phyloP scores from a whole-genome alignment of 2,113 vertebrate genomes.

The mouse (Mus musculus) region GRCm39 chr4:92432001-92432500 shows the following conservation, averaged over 20 bases:
- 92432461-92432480: background rate
- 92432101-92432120: background rate
- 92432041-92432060: slow-evolving; percentile 22
- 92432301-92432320: background rate
- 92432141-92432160: background rate
- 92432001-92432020: background rate
- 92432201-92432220: background rate
- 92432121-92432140: background rate
- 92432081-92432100: background rate
- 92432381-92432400: background rate
- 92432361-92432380: background rate
- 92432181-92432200: background rate
- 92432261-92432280: background rate
- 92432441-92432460: background rate
- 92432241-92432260: background rate
- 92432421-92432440: background rate
- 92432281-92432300: background rate
- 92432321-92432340: background rate
- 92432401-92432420: background rate
- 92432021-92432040: background rate
- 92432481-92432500: slow-evolving; percentile 9
- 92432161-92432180: background rate
- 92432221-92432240: background rate
- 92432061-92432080: background rate
- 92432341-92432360: background rate